phyloP scores from a whole-genome alignment of 2,888 invertebrate species.

The Drosophila paramelanica region DNA sequence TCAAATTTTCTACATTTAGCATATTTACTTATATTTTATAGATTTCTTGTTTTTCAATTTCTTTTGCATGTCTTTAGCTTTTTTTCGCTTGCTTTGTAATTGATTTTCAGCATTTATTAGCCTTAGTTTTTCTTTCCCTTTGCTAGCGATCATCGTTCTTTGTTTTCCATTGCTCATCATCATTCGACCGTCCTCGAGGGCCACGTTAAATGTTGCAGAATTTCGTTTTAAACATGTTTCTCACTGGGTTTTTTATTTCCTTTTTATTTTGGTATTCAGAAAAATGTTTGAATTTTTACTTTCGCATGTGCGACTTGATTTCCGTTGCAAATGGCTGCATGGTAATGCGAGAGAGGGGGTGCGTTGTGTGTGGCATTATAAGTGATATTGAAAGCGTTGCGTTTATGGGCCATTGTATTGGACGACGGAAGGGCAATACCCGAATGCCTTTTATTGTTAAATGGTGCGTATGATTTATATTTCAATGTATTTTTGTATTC shows the following conservation, averaged over 20 bases:
- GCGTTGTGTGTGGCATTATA: slow-evolving; percentile 56
- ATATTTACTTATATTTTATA: slow-evolving; percentile 69
- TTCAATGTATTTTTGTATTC: slow-evolving; percentile 61
- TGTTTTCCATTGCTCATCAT: slow-evolving; percentile 35
- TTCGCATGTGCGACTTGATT: slow-evolving; percentile 79
- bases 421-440: slow-evolving; percentile 43
- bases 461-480: slow-evolving; percentile 82
- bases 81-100: slow-evolving; percentile 59
- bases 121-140: slow-evolving; percentile 35
- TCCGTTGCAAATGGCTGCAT: slow-evolving; percentile 75
- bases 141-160: slow-evolving; percentile 42
- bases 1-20: slow-evolving; percentile 44
- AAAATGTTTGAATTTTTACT: slow-evolving; percentile 78
- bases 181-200: slow-evolving; percentile 18
- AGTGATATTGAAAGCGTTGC: slow-evolving; percentile 77
- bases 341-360: not conserved
- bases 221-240: slow-evolving; percentile 61
- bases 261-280: slow-evolving; percentile 36
- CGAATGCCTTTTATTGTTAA: slow-evolving; percentile 73
- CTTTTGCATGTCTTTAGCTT: slow-evolving; percentile 13
- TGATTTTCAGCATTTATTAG: slow-evolving; percentile 78
- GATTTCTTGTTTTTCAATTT: slow-evolving; percentile 13
- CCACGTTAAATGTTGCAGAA: slow-evolving; percentile 72
- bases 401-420: slow-evolving; percentile 73
- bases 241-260: slow-evolving; percentile 9